Conservation (phyloP, 2,113 vertebrate genomes). For the Nyctereutes procyonoides region DNA sequence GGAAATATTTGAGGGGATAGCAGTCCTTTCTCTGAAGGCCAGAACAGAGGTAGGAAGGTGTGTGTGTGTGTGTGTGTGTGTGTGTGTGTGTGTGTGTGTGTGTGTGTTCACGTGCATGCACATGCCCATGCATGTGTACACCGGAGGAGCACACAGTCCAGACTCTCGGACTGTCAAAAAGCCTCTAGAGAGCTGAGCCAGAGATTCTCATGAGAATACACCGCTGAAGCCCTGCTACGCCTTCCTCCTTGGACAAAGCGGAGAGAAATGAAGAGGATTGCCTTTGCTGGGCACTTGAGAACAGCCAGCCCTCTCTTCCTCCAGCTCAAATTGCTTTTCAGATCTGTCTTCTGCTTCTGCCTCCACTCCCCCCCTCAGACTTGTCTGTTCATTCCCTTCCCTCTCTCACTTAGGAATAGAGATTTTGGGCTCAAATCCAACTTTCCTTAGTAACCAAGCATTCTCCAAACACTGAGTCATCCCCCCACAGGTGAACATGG, state of each 20-base stretch:
- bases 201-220: background rate
- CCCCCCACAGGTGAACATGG: background rate
- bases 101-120: accelerated
- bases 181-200: background rate
- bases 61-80: no score
- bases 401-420: background rate
- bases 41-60: background rate
- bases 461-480: background rate
- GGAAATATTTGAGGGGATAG: background rate
- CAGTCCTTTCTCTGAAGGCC: background rate
- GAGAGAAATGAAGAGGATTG: background rate
- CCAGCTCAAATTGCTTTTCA: background rate
- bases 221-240: background rate
- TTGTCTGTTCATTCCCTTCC: background rate
- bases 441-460: background rate
- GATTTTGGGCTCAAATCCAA: background rate
- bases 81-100: no score
- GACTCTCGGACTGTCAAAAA: background rate
- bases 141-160: background rate
- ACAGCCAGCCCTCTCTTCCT: background rate
- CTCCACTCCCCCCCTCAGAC: background rate
- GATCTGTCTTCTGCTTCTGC: background rate
- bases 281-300: background rate
- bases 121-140: background rate
- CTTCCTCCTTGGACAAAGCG: background rate